phyloP scores from a whole-genome alignment of 1,140 invertebrate species.

The Heliconius nattereri region DNA sequence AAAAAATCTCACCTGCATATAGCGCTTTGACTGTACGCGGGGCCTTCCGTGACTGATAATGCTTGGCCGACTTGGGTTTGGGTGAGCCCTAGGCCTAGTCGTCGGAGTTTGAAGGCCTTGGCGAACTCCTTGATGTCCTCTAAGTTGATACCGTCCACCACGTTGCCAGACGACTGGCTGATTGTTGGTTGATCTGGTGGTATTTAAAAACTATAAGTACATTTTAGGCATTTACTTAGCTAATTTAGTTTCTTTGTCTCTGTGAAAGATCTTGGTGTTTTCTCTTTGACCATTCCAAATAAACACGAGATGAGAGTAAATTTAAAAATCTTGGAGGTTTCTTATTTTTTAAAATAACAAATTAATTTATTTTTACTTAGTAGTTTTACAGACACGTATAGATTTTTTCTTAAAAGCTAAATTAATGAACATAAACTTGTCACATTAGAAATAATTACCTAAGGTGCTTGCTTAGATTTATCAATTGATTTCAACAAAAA shows the following conservation, averaged over 20 bases:
- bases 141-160: constrained; percentile 97
- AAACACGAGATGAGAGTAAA: too few species aligned
- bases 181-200: constrained; percentile 92
- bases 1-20: constrained; percentile 93
- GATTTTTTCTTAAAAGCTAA: background rate
- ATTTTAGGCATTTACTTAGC: background rate
- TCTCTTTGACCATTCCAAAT: too few species aligned
- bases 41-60: constrained; percentile 96
- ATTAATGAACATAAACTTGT: background rate
- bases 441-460: background rate
- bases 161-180: constrained; percentile 95
- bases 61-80: constrained; percentile 98
- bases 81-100: constrained; percentile 95
- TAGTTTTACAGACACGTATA: background rate
- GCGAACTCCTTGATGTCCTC: constrained; percentile 99
- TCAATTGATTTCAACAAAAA: constrained; percentile 1
- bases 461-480: background rate
- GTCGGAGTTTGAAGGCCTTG: constrained; percentile 96
- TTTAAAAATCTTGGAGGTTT: too few species aligned
- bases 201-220: background rate
- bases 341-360: background rate
- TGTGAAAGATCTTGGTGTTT: too few species aligned
- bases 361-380: background rate
- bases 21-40: constrained; percentile 98
- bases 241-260: background rate